Evolutionary conservation across 2,113 vertebrate genomes (phyloP).

Genomic region (Leptodactylus fuscus): DNA sequence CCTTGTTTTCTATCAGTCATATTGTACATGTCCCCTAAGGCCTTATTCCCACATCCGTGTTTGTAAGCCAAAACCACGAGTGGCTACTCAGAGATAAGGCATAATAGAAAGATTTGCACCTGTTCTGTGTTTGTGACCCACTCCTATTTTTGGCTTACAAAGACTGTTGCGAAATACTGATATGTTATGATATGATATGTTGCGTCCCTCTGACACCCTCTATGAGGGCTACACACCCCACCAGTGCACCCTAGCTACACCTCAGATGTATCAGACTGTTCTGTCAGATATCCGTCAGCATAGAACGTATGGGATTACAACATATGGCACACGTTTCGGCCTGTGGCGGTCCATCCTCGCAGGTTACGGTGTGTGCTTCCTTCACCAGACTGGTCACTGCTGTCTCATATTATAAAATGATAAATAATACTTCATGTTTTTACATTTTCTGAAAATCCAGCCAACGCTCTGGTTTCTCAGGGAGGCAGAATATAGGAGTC

Average conservation of each 20-base stretch:
- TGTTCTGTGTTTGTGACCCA: no score
- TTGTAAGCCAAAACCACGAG: no score
- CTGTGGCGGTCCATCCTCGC: neutral
- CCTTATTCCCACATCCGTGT: no score
- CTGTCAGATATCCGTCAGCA: neutral
- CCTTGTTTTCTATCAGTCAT: no score
- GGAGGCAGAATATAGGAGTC: slow-evolving; percentile 40
- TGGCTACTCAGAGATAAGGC: no score
- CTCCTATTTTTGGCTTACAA: no score
- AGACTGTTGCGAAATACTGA: no score
- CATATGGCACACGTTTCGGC: neutral
- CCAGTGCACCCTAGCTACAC: neutral
- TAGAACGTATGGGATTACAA: neutral
- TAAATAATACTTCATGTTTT: slow-evolving; percentile 45
- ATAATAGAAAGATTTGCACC: no score
- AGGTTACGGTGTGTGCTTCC: neutral
- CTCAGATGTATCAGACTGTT: neutral
- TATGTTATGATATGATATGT: no score
- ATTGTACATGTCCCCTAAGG: no score
- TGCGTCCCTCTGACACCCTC: no score
- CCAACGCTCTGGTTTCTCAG: neutral
- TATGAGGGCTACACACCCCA: neutral
- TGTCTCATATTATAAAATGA: slow-evolving; percentile 34
- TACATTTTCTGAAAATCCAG: slow-evolving; percentile 19
- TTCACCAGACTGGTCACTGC: neutral